Evolutionary conservation across 2,113 vertebrate genomes (phyloP).

Genomic region (Oenanthe oenanthe): DNA sequence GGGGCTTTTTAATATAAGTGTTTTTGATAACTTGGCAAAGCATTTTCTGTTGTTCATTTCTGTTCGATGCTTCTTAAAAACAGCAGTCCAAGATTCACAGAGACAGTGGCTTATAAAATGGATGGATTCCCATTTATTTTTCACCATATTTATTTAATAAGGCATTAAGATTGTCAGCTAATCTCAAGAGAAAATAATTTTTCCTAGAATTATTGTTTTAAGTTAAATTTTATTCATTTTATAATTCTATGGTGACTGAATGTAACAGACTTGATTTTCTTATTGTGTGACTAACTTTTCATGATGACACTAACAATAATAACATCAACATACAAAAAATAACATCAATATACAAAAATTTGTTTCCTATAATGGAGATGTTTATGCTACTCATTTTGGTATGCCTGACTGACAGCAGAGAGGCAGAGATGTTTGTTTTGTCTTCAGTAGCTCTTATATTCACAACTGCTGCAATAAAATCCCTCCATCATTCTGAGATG

Average conservation of each 20-base stretch:
- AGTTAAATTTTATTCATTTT: conserved; percentile 37
- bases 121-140: not conserved
- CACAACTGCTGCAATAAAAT: not conserved
- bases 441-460: not conserved
- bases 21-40: conserved; percentile 73
- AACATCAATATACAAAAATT: not conserved
- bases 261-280: not conserved
- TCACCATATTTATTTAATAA: conserved; percentile 15
- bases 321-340: not conserved
- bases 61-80: conserved; percentile 36
- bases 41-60: conserved; percentile 64
- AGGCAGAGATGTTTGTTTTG: not conserved
- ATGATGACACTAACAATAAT: not conserved
- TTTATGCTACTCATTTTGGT: not conserved
- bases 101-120: conserved; percentile 27
- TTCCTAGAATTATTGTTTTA: conserved; percentile 12
- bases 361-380: not conserved
- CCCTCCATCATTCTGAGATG: not conserved
- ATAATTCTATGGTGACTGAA: conserved; percentile 9
- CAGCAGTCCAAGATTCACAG: not conserved
- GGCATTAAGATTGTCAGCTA: not conserved
- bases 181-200: conserved; percentile 7
- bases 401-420: not conserved
- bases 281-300: not conserved
- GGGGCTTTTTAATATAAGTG: conserved; percentile 63